phyloP scores from a whole-genome alignment of 2,797 vertebrate genomes.

The Sebastes jordani region DNA sequence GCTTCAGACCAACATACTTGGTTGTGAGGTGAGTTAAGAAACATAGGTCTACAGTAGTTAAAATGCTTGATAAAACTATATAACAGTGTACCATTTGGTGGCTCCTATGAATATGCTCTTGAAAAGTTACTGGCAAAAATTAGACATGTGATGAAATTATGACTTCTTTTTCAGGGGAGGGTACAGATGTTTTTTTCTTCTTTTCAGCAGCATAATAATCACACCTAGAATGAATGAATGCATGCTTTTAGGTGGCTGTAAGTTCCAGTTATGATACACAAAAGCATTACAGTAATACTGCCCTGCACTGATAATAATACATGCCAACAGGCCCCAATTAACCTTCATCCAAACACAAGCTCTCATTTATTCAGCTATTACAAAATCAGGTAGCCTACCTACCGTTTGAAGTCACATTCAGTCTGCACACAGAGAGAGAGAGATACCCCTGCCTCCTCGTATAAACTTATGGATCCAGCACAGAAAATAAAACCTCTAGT shows the following conservation, averaged over 20 bases:
- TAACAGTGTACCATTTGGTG: constrained; percentile 44
- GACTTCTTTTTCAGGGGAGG: constrained; percentile 29
- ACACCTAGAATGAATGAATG: constrained; percentile 63
- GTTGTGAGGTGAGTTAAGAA: constrained; percentile 38
- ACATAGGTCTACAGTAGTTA: constrained; percentile 28
- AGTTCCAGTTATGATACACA: constrained; percentile 60
- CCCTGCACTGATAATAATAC: constrained; percentile 49
- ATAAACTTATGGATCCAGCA: constrained; percentile 76
- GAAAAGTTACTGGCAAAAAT: constrained; percentile 30
- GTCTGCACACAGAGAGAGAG: constrained; percentile 55
- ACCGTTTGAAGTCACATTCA: constrained; percentile 78
- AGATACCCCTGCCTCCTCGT: constrained; percentile 65
- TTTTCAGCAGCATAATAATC: constrained; percentile 57
- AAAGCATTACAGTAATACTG: constrained; percentile 61
- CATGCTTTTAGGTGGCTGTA: constrained; percentile 70
- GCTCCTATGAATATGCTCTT: constrained; percentile 24
- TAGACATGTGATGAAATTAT: constrained; percentile 27
- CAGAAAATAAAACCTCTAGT: constrained; percentile 70
- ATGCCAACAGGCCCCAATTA: constrained; percentile 54
- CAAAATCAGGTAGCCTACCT: constrained; percentile 41
- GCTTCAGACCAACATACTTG: constrained; percentile 28
- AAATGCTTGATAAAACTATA: constrained; percentile 40
- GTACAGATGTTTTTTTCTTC: constrained; percentile 20
- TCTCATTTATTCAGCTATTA: constrained; percentile 49
- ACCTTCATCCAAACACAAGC: constrained; percentile 47